Evolutionary conservation across 2,113 vertebrate genomes (phyloP), one percentile per base, ranked within the genome.

Genomic region (Hippopotamus amphibius): DNA sequence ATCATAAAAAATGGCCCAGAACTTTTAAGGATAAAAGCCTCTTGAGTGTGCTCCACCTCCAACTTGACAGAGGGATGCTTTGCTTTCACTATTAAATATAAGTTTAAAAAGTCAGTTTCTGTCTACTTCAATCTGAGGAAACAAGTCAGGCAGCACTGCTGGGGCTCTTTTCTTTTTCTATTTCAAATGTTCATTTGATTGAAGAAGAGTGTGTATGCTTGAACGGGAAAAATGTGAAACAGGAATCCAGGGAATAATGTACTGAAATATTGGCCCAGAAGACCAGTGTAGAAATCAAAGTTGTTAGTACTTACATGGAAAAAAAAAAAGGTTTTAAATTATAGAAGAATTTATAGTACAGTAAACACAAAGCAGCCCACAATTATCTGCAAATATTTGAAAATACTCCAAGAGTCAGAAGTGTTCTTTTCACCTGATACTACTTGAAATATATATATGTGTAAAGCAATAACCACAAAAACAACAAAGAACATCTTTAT

Each of bases 21-120:
- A 79, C n/a, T 79, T 66, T 21, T 15, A 61, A 53, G 22, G 19
- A 61, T 93, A 72, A 96, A 95, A 96, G 12, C 48, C 41, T 68
- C 48, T 82, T 79, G 87, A 53, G 19, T 15, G 0, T 90, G 28
- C 5, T 74, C 19, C 10, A 21, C 12, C 26, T 65, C 14, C 55
- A 85, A 50, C 15, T 66, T 41, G 15, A 81, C 30, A 74, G 10
- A 72, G 21, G 8, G 12, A 66, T 33, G 2, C 15, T 88, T 63
- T 86, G 22, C 46, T 90, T 77, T 88, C 19, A 43, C 28, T n/a
- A 30, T 53, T 79, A 82, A 88, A 55, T 10, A 30, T 3, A 33
- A 53, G 26, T 88, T 91, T 76, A 28, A 93, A 85, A 93, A 61
- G 33, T 37, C 63, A 41, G 5, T 79, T 95, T 72, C 55, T 96